Evolutionary conservation across 2,888 invertebrate genomes (phyloP).

Genomic region (Heteropelma amictum): DNA sequence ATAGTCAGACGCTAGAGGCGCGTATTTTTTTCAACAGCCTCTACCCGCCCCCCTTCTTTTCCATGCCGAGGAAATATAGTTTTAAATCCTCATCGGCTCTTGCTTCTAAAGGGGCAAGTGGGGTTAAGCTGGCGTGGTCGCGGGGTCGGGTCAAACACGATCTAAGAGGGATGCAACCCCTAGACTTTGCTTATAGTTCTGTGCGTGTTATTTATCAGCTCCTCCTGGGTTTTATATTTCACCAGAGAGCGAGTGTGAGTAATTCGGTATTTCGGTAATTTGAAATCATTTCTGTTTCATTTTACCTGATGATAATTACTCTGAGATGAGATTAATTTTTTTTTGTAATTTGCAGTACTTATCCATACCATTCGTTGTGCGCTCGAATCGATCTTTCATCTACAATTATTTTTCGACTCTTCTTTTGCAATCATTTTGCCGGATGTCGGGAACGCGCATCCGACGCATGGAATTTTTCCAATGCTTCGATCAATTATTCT

Average conservation of each 20-base stretch:
- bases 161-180: conserved; percentile 64
- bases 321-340: too few relatives aligned
- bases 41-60: not conserved
- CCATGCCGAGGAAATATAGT: conserved; percentile 59
- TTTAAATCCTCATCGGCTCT: conserved; percentile 69
- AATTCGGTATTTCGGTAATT: conserved; percentile 27
- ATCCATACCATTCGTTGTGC: too few relatives aligned
- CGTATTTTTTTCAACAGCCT: conserved; percentile 13
- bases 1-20: too few relatives aligned
- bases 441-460: too few relatives aligned
- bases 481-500: too few relatives aligned
- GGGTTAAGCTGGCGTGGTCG: conserved; percentile 74
- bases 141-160: conserved; percentile 73
- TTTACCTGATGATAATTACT: too few relatives aligned
- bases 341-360: too few relatives aligned
- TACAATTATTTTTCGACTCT: too few relatives aligned
- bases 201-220: not conserved
- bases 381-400: too few relatives aligned
- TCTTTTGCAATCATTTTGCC: too few relatives aligned
- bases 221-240: conserved; percentile 8
- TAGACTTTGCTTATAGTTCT: conserved; percentile 36
- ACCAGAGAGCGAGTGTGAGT: conserved; percentile 19
- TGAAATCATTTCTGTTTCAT: too few relatives aligned
- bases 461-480: too few relatives aligned
- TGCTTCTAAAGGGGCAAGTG: conserved; percentile 69